A percentile compares a stretch with the other conserved stretches of the same genome.
Evolutionary conservation across 1,140 invertebrate species (phyloP).

Genomic region (Diachasmimorpha longicaudata): DNA sequence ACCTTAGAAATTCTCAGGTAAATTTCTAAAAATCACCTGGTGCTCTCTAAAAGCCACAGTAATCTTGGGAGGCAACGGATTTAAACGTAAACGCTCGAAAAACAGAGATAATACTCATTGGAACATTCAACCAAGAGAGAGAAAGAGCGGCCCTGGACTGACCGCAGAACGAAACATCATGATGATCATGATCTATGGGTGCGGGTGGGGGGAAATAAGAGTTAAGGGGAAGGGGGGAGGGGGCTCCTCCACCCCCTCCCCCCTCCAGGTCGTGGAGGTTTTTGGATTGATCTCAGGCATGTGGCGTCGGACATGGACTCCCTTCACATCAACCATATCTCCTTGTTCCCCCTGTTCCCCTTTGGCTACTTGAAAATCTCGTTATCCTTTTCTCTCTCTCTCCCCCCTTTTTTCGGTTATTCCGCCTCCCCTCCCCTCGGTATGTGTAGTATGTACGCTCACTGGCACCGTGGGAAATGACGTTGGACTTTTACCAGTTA

Average conservation of each 20-base stretch:
- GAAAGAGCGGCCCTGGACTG: constrained; percentile 32
- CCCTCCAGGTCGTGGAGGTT: background rate
- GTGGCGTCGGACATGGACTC: background rate
- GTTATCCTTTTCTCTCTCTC: constrained; percentile 10
- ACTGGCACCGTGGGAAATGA: constrained; percentile 54
- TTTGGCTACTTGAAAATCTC: background rate
- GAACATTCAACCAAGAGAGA: constrained; percentile 18
- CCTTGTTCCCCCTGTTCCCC: constrained; percentile 2
- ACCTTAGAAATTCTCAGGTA: background rate
- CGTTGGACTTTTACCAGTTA: constrained; percentile 50
- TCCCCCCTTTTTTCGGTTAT: background rate
- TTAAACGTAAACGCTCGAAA: background rate
- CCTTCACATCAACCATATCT: background rate
- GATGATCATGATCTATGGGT: constrained; percentile 18
- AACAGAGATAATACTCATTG: background rate
- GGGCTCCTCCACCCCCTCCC: too few species aligned
- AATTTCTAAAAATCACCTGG: too few species aligned
- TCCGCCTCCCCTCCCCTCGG: background rate
- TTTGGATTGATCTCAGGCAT: constrained; percentile 9
- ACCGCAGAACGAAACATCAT: constrained; percentile 19
- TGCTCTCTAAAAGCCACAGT: too few species aligned
- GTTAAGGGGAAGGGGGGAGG: background rate
- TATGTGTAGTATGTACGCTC: background rate
- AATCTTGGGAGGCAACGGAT: background rate
- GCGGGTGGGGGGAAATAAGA: background rate